Evolutionary conservation across 2,113 vertebrate species (phyloP), one percentile per base, ranked within the genome.

Genomic region (Miniopterus natalensis): DNA sequence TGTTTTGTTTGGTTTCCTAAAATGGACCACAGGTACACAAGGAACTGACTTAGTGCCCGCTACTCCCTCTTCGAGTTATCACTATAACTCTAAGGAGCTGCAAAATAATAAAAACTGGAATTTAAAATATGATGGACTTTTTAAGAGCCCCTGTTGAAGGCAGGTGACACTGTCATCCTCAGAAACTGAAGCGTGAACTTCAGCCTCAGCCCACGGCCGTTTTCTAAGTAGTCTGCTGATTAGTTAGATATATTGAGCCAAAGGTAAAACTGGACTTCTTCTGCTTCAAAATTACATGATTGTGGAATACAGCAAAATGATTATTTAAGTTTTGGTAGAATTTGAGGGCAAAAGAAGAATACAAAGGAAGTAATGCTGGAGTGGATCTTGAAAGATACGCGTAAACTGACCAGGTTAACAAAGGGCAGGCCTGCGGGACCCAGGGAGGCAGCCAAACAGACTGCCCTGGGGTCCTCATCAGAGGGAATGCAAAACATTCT

Each of bases 231-330:
- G 57, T 74, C 40, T 61, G 49, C 23, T 31, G 4, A 79, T 85
- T 51, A 65, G 70, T 91, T 14, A 66, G 59, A 42, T 45, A 45
- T 11, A 55, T 7, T 21, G 20, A 90, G 29, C 27, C n/a, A n/a
- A 90, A 81, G 17, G 95, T 77, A 89, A 81, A 94, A 86, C n/a
- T 31, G n/a, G 57, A 75, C 7, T 29, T 88, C 73, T 75, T 85
- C 78, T 86, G 45, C 68, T 55, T 94, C 29, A 77, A 77, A 86
- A 89, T 49, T 63, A 81, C 13, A 55, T 57, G 23, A 74, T 29
- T 29, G 2, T 74, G 74, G 36, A 73, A 42, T 36, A 49, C 17
- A 80, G 18, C 27, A 57, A 90, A 84, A 78, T 25, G 10, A 36
- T 8, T 36, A 8, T 13, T 8, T 73, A 61, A 42, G 29, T 49